phyloP scores from a whole-genome alignment of 2,888 invertebrate genomes.

The Orthonychiurus folsomi region DNA sequence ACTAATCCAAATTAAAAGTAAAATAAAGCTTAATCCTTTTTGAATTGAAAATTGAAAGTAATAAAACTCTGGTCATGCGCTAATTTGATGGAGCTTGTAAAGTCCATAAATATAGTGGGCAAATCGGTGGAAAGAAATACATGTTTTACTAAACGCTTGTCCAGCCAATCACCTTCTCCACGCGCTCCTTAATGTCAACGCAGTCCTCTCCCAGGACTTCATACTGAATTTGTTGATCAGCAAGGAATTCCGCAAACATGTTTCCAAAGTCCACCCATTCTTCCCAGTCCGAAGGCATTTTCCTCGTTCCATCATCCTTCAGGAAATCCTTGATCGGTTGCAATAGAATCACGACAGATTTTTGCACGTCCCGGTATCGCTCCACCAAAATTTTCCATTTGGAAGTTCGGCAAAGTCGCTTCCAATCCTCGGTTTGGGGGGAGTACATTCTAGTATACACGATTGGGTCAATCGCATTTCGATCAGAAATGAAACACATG shows the following conservation, averaged over 20 bases:
- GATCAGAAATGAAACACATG: constrained; percentile 11
- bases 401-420: neutral
- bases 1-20: too few relatives aligned
- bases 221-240: constrained; percentile 3
- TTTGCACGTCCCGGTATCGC: neutral
- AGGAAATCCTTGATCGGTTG: constrained; percentile 8
- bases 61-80: too few relatives aligned
- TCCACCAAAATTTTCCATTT: constrained; percentile 3
- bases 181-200: neutral
- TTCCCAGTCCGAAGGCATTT: constrained; percentile 7
- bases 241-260: constrained; percentile 2
- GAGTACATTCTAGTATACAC: constrained; percentile 1
- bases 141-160: too few relatives aligned
- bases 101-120: too few relatives aligned
- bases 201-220: neutral
- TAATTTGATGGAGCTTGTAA: too few relatives aligned
- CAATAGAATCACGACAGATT: constrained; percentile 6
- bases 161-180: neutral
- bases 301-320: constrained; percentile 7
- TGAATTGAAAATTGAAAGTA: too few relatives aligned
- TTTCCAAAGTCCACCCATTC: constrained; percentile 2
- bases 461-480: constrained; percentile 9
- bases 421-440: neutral
- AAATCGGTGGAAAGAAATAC: too few relatives aligned
- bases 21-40: too few relatives aligned